Evolutionary conservation across 2,113 vertebrate species (phyloP), one percentile per base, ranked within the genome.

Genomic region (Sorex fumeus): DNA sequence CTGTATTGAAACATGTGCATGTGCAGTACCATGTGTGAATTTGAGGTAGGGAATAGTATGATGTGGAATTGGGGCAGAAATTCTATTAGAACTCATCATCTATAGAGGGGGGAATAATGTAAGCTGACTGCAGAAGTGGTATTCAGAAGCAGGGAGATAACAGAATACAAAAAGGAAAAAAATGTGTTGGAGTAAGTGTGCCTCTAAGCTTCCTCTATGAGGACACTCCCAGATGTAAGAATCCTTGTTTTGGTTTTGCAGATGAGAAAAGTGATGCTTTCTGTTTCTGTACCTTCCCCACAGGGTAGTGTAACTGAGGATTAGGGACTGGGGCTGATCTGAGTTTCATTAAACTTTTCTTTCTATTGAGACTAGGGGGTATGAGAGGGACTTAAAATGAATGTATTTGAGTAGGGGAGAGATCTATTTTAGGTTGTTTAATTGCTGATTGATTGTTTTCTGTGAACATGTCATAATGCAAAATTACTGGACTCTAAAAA

Each of bases 231-330:
- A 21, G 15, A n/a, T 3, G 21, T 21, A 23, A 34, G 15, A 9
- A 4, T 9, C 7, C 28, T 50, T 25, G 7, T 11, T 40, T 16
- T 28, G 8, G 8, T 25, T 45, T 43, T n/a, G 23, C 21, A 32
- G 6, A 16, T 40, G 23, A 53, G 6, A 1, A 60, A 36, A 28
- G 0, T 1, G 32, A 36, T 60, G 45, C 9, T 30, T 34, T 28
- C 11, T 7, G n/a, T 7, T 87, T 64, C 28, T 43, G 6, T 12
- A 19, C 75, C 9, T 78, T 66, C 13, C 12, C 23, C 16, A 32
- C 9, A 64, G 25, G 15, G 62, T 28, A 74, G 47, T 3, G 0
- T 6, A 70, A 28, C 0, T 40, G 1, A 21, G 0, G 6, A 7
- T 1, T 4, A n/a, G n/a, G 28, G 27, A 76, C n/a, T 88, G 8